Conservation (phyloP, 2,113 vertebrate species). For the Pluvianellus socialis region DNA sequence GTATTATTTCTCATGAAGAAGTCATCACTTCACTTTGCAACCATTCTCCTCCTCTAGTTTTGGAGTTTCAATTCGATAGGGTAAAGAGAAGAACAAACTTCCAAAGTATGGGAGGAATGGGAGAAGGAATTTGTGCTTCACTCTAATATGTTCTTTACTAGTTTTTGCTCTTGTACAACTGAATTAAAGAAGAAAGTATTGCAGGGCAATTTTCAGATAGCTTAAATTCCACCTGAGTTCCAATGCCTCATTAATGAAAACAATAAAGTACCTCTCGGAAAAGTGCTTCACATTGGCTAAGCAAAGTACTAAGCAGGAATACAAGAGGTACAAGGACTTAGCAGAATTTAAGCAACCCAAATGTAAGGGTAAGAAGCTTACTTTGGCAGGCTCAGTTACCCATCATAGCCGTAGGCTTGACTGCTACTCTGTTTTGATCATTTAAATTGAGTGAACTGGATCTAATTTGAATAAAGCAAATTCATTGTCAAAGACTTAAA, state of each 20-base stretch:
- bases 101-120: slow-evolving; percentile 40
- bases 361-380: background rate
- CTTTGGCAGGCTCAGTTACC: background rate
- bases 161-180: background rate
- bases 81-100: background rate
- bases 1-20: background rate
- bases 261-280: background rate
- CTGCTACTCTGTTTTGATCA: background rate
- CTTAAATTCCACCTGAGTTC: slow-evolving; percentile 38
- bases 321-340: background rate
- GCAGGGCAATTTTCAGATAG: slow-evolving; percentile 13
- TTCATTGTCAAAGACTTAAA: background rate
- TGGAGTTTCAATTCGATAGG: background rate
- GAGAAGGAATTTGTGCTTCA: slow-evolving; percentile 23
- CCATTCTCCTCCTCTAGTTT: background rate
- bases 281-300: background rate
- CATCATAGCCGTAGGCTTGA: background rate
- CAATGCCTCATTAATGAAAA: slow-evolving; percentile 18
- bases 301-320: background rate
- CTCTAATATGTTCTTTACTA: background rate
- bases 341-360: background rate
- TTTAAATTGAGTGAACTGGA: background rate
- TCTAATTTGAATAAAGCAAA: background rate
- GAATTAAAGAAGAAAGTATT: background rate
- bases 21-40: background rate